These are phyloP conservation scores for Platorchestia sp. DNA, from an alignment of 1,140 invertebrate species.

Conservation along the genomic window DNA sequence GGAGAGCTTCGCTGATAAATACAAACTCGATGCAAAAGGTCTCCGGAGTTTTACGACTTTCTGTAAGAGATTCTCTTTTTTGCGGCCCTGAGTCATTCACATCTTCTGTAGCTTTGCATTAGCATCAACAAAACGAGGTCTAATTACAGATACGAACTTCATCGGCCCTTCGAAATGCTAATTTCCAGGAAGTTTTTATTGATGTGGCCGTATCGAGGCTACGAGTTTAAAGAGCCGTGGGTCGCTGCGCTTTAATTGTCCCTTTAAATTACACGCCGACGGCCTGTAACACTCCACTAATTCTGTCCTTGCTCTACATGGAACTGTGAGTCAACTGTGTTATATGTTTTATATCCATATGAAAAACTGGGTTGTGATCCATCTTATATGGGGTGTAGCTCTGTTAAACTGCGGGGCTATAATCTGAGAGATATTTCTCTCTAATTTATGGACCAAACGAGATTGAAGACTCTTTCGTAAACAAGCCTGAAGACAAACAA, in stretches of 20 bases:
- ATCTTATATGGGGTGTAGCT: not conserved
- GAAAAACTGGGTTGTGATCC: not conserved
- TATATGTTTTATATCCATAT: not conserved
- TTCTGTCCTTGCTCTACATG: not conserved
- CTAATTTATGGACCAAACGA: not conserved
- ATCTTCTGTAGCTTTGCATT: not conserved
- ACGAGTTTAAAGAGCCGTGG: not conserved
- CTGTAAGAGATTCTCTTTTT: not conserved
- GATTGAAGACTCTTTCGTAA: not conserved
- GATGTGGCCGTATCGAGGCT: not conserved
- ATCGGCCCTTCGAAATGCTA: conserved; percentile 13
- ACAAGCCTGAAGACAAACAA: not conserved
- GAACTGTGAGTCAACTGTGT: not conserved
- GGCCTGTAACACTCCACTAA: not conserved
- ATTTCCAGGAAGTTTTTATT: conserved; percentile 12
- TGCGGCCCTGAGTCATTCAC: not conserved
- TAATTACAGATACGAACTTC: conserved; percentile 50
- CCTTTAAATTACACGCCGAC: not conserved
- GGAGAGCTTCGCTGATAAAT: not conserved
- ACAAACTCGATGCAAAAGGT: not conserved
- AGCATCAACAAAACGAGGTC: conserved; percentile 18
- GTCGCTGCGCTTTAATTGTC: not conserved
- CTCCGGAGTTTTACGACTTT: not conserved
- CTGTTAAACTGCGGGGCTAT: not conserved
- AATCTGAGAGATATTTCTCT: not conserved